Conservation (phyloP, 1,140 invertebrate species). For the Himalopsyche phryganea region DNA sequence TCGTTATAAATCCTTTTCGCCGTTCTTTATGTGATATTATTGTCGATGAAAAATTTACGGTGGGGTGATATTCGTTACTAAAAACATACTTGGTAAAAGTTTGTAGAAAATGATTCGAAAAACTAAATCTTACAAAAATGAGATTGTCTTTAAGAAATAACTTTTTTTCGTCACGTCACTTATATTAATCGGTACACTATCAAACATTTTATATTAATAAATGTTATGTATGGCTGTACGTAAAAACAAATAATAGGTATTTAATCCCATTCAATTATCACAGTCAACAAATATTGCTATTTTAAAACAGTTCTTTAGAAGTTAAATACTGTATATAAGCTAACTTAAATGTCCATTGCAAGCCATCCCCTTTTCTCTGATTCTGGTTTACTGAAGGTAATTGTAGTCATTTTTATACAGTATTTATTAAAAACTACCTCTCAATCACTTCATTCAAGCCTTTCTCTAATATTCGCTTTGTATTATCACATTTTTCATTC, state of each 20-base stretch:
- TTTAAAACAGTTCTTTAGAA: constrained; percentile 11
- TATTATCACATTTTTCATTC: no score
- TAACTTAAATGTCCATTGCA: constrained; percentile 7
- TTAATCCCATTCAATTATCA: constrained; percentile 24
- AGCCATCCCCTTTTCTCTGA: neutral
- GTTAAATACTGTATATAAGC: constrained; percentile 4
- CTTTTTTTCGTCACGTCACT: constrained; percentile 22
- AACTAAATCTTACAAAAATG: constrained; percentile 7
- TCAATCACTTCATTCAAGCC: neutral
- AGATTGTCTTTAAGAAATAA: constrained; percentile 21
- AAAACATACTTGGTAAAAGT: constrained; percentile 15
- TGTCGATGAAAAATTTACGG: no score
- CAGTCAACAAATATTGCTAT: constrained; percentile 14
- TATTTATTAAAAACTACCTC: neutral
- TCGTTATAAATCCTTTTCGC: constrained; percentile 20
- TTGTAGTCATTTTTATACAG: no score
- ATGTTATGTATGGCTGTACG: constrained; percentile 32
- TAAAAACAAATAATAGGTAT: constrained; percentile 26
- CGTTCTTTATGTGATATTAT: constrained; percentile 28
- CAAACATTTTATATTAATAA: constrained; percentile 27
- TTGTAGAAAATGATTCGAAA: constrained; percentile 5
- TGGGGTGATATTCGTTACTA: constrained; percentile 27
- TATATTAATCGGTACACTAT: constrained; percentile 14
- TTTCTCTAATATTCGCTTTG: no score
- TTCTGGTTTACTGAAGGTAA: neutral